Conservation (phyloP, 23 tunicate genomes). For the Styela plicata region DNA sequence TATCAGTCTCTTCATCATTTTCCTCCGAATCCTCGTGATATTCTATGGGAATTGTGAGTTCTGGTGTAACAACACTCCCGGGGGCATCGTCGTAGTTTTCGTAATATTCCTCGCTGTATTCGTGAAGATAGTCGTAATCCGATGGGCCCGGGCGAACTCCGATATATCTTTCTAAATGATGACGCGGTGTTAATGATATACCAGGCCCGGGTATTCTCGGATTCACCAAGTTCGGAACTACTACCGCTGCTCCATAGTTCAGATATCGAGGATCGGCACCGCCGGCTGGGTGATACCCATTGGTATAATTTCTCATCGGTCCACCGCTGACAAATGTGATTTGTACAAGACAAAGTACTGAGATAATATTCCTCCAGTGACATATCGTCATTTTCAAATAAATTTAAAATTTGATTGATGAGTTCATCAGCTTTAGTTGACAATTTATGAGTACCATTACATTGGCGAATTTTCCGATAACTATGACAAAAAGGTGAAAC, state of each 20-base stretch:
- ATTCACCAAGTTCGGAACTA: slow-evolving; percentile 4
- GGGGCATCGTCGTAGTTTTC: slow-evolving; percentile 1
- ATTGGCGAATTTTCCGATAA: too few species aligned
- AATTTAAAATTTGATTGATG: neutral
- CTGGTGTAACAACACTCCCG: neutral
- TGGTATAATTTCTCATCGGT: slow-evolving; percentile 31
- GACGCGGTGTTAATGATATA: slow-evolving; percentile 11
- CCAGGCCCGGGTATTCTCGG: slow-evolving; percentile 19
- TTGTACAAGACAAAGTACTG: neutral
- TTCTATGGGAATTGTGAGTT: neutral
- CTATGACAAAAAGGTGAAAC: too few species aligned
- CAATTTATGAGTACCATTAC: neutral
- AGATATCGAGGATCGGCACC: slow-evolving; percentile 26
- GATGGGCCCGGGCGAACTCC: slow-evolving; percentile 11
- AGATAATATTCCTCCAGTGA: neutral
- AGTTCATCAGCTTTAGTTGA: neutral
- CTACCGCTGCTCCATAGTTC: slow-evolving; percentile 24
- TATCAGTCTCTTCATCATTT: neutral
- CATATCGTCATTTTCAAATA: neutral
- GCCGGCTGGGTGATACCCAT: slow-evolving; percentile 25
- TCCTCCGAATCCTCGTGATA: neutral
- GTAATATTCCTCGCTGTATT: slow-evolving; percentile 21
- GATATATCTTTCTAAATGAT: slow-evolving; percentile 18
- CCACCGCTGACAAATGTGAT: neutral
- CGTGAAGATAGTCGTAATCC: neutral